Base-by-base conservation (phyloP, 2,113 vertebrate species). In the Todiramphus chloris region DNA sequence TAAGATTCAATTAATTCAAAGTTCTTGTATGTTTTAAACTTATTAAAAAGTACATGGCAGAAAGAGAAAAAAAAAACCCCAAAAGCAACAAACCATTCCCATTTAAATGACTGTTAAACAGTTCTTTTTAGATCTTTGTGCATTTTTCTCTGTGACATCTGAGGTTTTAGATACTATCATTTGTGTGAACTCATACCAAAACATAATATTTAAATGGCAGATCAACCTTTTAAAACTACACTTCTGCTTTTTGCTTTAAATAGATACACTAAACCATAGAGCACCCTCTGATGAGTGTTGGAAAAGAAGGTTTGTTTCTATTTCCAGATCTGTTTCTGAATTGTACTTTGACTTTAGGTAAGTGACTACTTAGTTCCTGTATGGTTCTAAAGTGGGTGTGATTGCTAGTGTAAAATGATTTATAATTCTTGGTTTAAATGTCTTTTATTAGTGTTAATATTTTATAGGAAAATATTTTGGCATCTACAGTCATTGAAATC, bases 401-500 rank as follows among this genome's bases (percentile, higher is more conserved):
- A 76, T 81, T 68, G 8, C 3, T 66, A 53, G 12, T 51, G 50
- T 76, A 72, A 93, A 85, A 51, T 16, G 0, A 30, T 85, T 83
- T 50, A 7, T 37, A 77, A 48, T 76, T 95, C 39, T 69, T 80
- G 20, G 20, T 53, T 48, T 4, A 17, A 85, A 74, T 69, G 37
- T 19, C 27, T 79, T 90, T 63, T 81, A n/a, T 58, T 53, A 86
- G 23, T 62, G 8, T 23, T 58, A 76, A 50, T 62, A 73, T 25
- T 89, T 89, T 92, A 82, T 51, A 41, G 8, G 17, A 73, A 82
- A 80, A 33, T 76, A 80, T 53, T 93, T 87, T 51, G 13, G 3
- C 11, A 48, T 59, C 33, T 53, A 9, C 0, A 0, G 9, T 59
- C 75, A 33, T 20, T 53, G 39, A 58, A 67, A 25, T 27, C 72